Conservation (phyloP, 2,888 invertebrate genomes). For the Phymatocera aterrima region DNA sequence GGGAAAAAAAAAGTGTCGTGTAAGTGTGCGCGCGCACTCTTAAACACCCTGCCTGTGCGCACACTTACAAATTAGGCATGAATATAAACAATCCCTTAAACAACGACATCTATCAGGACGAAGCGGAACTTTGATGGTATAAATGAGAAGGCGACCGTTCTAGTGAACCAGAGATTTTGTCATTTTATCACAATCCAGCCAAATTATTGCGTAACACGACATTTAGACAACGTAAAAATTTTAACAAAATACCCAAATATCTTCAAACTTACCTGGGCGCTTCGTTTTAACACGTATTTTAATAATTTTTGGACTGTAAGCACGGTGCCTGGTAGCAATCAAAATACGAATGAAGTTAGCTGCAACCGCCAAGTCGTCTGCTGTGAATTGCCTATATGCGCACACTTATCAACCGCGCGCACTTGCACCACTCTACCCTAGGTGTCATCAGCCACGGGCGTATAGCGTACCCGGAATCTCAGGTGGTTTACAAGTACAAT, state of each 20-base stretch:
- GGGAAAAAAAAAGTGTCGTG: neutral
- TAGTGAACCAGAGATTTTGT: neutral
- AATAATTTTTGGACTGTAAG: neutral
- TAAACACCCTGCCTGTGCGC: neutral
- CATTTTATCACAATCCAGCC: neutral
- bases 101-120: neutral
- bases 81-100: neutral
- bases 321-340: neutral
- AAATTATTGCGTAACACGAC: constrained; percentile 2
- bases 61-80: neutral
- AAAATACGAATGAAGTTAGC: neutral
- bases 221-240: neutral
- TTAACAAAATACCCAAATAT: neutral
- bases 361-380: neutral
- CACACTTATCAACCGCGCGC: constrained; percentile 8
- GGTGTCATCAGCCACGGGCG: neutral
- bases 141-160: neutral
- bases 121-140: neutral
- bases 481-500: no score
- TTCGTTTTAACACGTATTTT: neutral
- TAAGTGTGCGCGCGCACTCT: neutral
- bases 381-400: neutral
- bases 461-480: neutral
- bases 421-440: constrained; percentile 7
- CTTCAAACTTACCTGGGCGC: neutral